Evolutionary conservation across 2,888 invertebrate genomes (phyloP), one percentile per base, ranked within the genome.

Genomic region (Drosophila mayaguana): DNA sequence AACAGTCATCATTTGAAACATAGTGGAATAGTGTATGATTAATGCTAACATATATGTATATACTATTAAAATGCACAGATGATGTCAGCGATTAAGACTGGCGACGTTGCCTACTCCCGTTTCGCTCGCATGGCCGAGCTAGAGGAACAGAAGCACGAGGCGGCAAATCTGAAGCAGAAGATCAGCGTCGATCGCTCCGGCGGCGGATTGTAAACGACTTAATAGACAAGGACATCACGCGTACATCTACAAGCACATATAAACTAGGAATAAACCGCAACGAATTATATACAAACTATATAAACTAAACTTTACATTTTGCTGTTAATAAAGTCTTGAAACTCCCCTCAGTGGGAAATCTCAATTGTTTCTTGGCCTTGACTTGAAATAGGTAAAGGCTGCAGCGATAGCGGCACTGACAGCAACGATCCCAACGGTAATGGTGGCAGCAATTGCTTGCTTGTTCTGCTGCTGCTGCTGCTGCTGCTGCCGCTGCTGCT

Each of bases 51-150:
- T 16, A 7, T 34, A 11, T 34, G 12, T 34, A 12, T 38, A 56
- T 16, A 32, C 16, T 9, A n/a, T n/a, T 6, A 14, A 34, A 57
- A 42, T 63, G 18, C 51, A 6, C 54, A 99, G 99, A 97, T 99
- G 96, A 99, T 99, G 98, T 98, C 98, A 16, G 98, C 99, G 11
- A 96, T 99, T 84, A 99, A 99, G 93, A 97, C 97, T 0, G 99
- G 99, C 12, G 97, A 97, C 91, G 96, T 99, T 75, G 96, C 98
- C 3, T 97, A 98, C 93, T 99, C 98, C 18, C 95, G 99, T 71
- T 98, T 99, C 93, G 99, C 99, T 2, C 95, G 96, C 86, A 97
- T 98, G 95, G 98, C 98, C 0, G 97, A 98, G 93, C 94, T 97
- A 94, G 97, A 97, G 90, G 97, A 97, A 90, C 96, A 96, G 65